phyloP scores from a whole-genome alignment of 2,888 invertebrate genomes.

The Megastigmus dorsalis region DNA sequence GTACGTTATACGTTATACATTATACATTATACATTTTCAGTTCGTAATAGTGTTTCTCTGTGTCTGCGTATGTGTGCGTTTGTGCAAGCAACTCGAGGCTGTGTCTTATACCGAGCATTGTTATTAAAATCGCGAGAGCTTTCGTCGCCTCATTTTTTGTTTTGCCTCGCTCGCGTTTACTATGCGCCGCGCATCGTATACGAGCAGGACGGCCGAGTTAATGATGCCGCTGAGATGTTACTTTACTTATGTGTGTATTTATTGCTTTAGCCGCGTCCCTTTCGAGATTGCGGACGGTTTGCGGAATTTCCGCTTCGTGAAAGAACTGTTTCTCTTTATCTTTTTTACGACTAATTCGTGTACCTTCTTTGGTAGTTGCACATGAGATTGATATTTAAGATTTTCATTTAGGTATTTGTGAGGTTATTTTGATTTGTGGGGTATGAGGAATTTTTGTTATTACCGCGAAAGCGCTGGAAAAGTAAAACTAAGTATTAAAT shows the following conservation, averaged over 20 bases:
- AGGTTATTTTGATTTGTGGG: too few relatives aligned
- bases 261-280: neutral
- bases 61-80: neutral
- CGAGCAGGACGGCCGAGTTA: conserved; percentile 20
- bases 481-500: too few relatives aligned
- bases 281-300: neutral
- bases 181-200: neutral
- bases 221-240: conserved; percentile 46
- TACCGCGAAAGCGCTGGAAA: too few relatives aligned
- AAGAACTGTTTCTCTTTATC: too few relatives aligned
- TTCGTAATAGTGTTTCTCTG: too few relatives aligned
- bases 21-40: neutral
- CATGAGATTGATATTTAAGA: too few relatives aligned
- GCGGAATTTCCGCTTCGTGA: conserved; percentile 14
- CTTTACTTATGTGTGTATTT: conserved; percentile 33
- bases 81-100: neutral
- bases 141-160: neutral
- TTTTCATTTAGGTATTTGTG: too few relatives aligned
- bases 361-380: too few relatives aligned
- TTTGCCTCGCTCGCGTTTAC: neutral
- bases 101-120: neutral
- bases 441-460: too few relatives aligned
- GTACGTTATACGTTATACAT: neutral
- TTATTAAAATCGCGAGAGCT: conserved; percentile 39
- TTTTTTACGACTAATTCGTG: too few relatives aligned